Evolutionary conservation across 1,140 invertebrate genomes (phyloP).

Genomic region (Calliphora vicina): DNA sequence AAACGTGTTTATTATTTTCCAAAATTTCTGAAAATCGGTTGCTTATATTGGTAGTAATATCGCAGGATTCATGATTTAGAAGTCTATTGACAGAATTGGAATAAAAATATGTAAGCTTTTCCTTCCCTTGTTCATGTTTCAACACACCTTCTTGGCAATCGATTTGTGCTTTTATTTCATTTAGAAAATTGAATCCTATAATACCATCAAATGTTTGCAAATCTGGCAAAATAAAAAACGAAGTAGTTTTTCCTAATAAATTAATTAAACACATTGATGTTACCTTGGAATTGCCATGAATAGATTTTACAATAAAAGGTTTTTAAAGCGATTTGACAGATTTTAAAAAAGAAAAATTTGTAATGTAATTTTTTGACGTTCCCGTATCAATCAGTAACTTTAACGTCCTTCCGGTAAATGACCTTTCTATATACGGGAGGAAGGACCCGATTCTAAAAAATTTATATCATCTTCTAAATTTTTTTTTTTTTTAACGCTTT

Average conservation of each 20-base stretch:
- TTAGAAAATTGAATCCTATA: neutral
- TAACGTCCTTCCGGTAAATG: neutral
- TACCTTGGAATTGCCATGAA: conserved; percentile 27
- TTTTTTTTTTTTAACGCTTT: no score
- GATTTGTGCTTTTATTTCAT: neutral
- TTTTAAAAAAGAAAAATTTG: neutral
- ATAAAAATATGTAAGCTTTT: neutral
- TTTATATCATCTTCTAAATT: neutral
- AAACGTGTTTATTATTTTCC: neutral
- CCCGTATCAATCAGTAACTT: neutral
- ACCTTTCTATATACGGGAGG: neutral
- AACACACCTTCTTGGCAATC: neutral
- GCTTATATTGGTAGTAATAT: no score
- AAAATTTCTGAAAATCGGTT: neutral
- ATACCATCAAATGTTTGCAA: neutral
- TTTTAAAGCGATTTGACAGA: neutral
- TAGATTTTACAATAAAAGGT: neutral
- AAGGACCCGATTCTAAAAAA: neutral
- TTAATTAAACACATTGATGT: neutral
- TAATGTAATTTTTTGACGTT: neutral
- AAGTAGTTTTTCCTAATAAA: conserved; percentile 39
- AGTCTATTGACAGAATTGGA: neutral
- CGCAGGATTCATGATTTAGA: no score
- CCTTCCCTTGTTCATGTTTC: neutral
- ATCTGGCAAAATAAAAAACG: neutral